Evolutionary conservation across 2,113 vertebrate species (phyloP).

Genomic region (Chaenogobius annularis): DNA sequence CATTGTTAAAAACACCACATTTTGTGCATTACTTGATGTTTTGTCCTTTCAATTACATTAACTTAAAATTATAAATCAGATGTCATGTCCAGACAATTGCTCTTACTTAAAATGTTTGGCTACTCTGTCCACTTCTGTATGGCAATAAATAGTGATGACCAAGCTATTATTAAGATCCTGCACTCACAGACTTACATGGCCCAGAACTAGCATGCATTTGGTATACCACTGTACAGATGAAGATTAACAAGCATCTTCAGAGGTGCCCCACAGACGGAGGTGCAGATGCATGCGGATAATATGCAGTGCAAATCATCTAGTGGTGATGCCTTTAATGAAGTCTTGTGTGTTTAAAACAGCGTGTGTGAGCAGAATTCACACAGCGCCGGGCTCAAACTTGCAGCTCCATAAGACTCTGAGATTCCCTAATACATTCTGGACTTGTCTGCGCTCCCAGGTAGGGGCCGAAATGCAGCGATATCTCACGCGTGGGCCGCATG

Average conservation of each 20-base stretch:
- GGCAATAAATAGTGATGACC: neutral
- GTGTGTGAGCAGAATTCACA: constrained; percentile 40
- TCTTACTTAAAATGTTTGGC: too few relatives aligned
- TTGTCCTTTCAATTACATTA: too few relatives aligned
- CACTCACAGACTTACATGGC: too few relatives aligned
- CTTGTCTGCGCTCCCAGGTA: constrained; percentile 39
- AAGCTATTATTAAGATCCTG: neutral
- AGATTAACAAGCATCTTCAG: constrained; percentile 63
- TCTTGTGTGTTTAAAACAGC: constrained; percentile 60
- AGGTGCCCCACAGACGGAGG: constrained; percentile 36
- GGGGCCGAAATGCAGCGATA: constrained; percentile 49
- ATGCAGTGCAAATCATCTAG: constrained; percentile 41
- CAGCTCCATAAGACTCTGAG: too few relatives aligned
- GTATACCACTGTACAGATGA: constrained; percentile 25
- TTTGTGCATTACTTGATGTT: too few relatives aligned
- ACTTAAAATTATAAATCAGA: too few relatives aligned
- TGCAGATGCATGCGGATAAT: constrained; percentile 48
- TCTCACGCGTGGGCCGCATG: constrained; percentile 44
- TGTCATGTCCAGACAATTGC: too few relatives aligned
- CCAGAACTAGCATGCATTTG: constrained; percentile 3
- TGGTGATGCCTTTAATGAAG: constrained; percentile 66
- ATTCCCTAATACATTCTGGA: constrained; percentile 37
- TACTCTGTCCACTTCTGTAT: too few relatives aligned
- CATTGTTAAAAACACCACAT: too few relatives aligned
- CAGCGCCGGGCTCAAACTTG: neutral